These are phyloP conservation scores for Vimba vimba DNA, from an alignment of 2,113 vertebrate genomes.

Conservation along the genomic window DNA sequence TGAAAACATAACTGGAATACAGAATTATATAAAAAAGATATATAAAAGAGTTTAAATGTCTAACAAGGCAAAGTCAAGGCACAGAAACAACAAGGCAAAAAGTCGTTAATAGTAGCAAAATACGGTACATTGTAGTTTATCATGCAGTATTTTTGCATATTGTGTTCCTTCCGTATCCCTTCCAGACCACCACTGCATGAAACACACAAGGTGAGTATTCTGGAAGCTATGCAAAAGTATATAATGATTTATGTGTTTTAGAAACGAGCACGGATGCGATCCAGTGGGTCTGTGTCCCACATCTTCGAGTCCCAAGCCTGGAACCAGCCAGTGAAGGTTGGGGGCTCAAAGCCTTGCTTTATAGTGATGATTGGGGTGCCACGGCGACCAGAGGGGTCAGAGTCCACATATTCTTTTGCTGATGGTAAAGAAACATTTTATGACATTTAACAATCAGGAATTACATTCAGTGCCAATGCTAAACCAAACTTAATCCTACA, in stretches of 20 bases:
- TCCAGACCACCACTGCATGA: slow-evolving; percentile 9
- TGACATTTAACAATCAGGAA: not conserved
- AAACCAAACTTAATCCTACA: not conserved
- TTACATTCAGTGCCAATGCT: not conserved
- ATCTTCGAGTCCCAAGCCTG: slow-evolving; percentile 73
- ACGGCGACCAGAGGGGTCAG: slow-evolving; percentile 70
- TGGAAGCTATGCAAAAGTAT: slow-evolving; percentile 41
- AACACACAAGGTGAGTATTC: slow-evolving; percentile 13
- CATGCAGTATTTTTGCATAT: not conserved
- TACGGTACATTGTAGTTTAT: not conserved
- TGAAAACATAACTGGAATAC: not conserved
- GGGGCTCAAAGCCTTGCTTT: slow-evolving; percentile 72
- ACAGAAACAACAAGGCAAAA: slow-evolving; percentile 10
- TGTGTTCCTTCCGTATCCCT: slow-evolving; percentile 7
- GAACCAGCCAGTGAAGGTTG: slow-evolving; percentile 77
- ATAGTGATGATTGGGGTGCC: slow-evolving; percentile 63
- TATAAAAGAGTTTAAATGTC: slow-evolving; percentile 14
- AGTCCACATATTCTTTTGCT: slow-evolving; percentile 72
- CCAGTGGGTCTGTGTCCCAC: slow-evolving; percentile 68
- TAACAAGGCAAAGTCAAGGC: slow-evolving; percentile 17
- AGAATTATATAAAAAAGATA: not conserved
- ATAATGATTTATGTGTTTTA: slow-evolving; percentile 44
- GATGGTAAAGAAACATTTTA: slow-evolving; percentile 19
- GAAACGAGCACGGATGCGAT: slow-evolving; percentile 67
- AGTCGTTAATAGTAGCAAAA: not conserved